Evolutionary conservation across 92 coral and sea anemone genomes (phyloP).

Genomic region (Virgularia gustaviana): DNA sequence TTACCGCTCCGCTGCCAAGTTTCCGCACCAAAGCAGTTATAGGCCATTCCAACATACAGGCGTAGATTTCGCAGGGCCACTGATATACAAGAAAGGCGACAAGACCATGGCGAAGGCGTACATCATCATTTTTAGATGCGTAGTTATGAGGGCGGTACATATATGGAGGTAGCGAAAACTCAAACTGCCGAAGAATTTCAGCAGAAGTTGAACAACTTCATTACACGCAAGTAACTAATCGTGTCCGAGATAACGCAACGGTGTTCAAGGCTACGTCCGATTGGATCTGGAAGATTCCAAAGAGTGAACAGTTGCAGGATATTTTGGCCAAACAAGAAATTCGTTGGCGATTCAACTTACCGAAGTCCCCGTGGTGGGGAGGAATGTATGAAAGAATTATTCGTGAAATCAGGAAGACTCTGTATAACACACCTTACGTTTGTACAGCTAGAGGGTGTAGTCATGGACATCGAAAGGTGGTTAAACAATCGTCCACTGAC

Average conservation of each 20-base stretch:
- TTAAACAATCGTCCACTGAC: constrained; percentile 55
- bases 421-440: too few species aligned
- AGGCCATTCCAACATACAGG: too few species aligned
- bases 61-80: too few species aligned
- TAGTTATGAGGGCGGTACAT: constrained; percentile 52
- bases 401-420: constrained; percentile 49
- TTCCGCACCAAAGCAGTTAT: too few species aligned
- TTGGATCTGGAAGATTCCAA: constrained; percentile 46
- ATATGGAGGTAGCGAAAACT: constrained; percentile 49
- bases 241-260: constrained; percentile 46
- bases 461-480: constrained; percentile 51
- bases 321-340: constrained; percentile 44
- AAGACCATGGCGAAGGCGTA: constrained; percentile 31
- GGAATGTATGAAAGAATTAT: constrained; percentile 52
- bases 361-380: constrained; percentile 67
- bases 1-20: too few species aligned
- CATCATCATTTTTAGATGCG: constrained; percentile 49
- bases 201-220: constrained; percentile 39
- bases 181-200: constrained; percentile 53
- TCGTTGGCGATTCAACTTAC: too few species aligned
- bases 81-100: constrained; percentile 11
- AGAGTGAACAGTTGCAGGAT: constrained; percentile 46
- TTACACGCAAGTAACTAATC: constrained; percentile 40
- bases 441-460: constrained; percentile 32
- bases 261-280: constrained; percentile 52